Base-by-base conservation (phyloP, 2,797 vertebrate genomes). In the Intellagama lesueurii region DNA sequence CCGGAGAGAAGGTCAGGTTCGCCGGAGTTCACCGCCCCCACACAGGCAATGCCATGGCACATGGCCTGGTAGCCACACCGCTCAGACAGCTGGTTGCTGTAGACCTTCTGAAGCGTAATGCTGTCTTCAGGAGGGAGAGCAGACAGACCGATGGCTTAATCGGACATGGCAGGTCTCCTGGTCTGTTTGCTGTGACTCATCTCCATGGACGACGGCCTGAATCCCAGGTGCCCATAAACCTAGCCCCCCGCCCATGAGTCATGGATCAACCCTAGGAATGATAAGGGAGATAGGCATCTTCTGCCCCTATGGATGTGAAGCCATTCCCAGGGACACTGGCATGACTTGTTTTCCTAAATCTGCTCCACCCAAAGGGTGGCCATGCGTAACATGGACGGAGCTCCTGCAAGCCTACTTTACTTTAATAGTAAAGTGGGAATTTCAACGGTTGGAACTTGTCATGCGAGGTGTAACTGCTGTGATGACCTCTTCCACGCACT, bases 131-230 rank as follows among this genome's bases (percentile, higher is more conserved):
- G 22, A 88, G 73, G 60, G 73, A 81, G 24, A 47, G 12, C 17
- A 70, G 87, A 77, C 19, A 7, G 17, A 28, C 83, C 60, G 5
- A 14, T 76, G 47, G 82, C 40, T 60, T 88, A 70, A 91, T 91
- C 44, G 5, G 78, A 86, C 70, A 64, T 72, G 90, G 72, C 90
- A 88, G 72, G 17, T 81, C 82, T 70, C 75, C 56, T 47, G 52
- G 47, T 5, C 83, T 73, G 30, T 14, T 83, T 66, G 22, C 32
- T 28, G 52, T 83, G 83, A 91, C 52, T 91, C 87, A 91, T 77
- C 72, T 70, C 30, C 49, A 30, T n/a, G 22, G 79, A 82, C 60
- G 22, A 5, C 28, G 16, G 68, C 19, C 30, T 30, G 35, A 77
- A 70, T 47, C 32, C 72, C 72, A 88, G 72, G 72, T 70, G 72